Percentiles rank a stretch among this genome's conserved stretches.
These are phyloP conservation scores for Sycobia sp. DNA, from an alignment of 1,140 invertebrate species.

Conservation along the genomic window DNA sequence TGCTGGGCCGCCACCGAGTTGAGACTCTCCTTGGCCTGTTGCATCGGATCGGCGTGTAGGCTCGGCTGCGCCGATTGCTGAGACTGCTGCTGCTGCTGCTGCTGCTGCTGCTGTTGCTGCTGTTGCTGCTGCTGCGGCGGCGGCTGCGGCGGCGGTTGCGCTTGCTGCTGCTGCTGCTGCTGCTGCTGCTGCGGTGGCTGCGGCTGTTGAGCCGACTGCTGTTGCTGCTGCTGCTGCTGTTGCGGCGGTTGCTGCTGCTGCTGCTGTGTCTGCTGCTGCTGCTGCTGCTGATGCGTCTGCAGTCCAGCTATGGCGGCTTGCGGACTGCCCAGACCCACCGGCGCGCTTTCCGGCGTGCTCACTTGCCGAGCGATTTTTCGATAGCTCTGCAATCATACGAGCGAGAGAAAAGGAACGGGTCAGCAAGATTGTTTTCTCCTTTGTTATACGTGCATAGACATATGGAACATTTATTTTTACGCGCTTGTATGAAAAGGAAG, in stretches of 20 bases:
- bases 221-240: slow-evolving; percentile 38
- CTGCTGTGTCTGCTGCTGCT: slow-evolving; percentile 58
- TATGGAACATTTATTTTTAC: too few species aligned
- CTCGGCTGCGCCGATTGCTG: slow-evolving; percentile 33
- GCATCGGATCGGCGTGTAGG: slow-evolving; percentile 58
- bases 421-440: too few species aligned
- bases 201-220: slow-evolving; percentile 38
- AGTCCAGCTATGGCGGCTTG: slow-evolving; percentile 55
- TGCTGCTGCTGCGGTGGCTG: slow-evolving; percentile 34
- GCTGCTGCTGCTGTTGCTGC: slow-evolving; percentile 38
- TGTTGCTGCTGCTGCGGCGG: slow-evolving; percentile 39
- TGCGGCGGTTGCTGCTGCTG: slow-evolving; percentile 37
- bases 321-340: slow-evolving; percentile 58
- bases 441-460: too few species aligned
- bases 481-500: too few species aligned
- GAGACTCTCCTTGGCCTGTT: slow-evolving; percentile 60
- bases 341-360: slow-evolving; percentile 58
- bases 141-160: slow-evolving; percentile 34
- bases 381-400: slow-evolving; percentile 54
- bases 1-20: slow-evolving; percentile 56
- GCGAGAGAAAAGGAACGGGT: neutral
- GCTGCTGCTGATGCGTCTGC: slow-evolving; percentile 51
- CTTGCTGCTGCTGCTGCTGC: slow-evolving; percentile 52
- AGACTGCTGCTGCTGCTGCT: slow-evolving; percentile 32
- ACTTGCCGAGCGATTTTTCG: slow-evolving; percentile 60